Conservation (phyloP, 2,888 invertebrate species). For the Volucella zonaria region DNA sequence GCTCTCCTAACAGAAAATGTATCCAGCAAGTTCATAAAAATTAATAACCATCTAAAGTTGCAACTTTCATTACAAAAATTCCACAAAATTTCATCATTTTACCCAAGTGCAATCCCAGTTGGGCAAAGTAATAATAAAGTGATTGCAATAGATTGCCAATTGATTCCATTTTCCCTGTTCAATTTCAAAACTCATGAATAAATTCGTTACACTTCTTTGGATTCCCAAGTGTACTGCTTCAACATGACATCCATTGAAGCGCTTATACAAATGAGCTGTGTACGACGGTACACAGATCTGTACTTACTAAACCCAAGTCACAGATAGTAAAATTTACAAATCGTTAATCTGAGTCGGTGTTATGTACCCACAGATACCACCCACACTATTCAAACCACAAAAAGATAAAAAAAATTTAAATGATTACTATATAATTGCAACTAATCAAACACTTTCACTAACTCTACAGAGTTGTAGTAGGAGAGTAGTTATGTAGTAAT, state of each 20-base stretch:
- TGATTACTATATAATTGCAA: conserved; percentile 53
- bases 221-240: background rate
- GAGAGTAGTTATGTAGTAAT: conserved; percentile 14
- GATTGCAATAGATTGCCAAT: conserved; percentile 37
- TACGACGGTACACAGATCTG: background rate
- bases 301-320: background rate
- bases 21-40: background rate
- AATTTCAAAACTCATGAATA: conserved; percentile 51
- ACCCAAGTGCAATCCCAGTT: conserved; percentile 6
- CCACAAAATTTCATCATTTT: conserved; percentile 43
- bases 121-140: conserved; percentile 34
- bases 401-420: conserved; percentile 1
- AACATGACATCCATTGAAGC: conserved; percentile 31
- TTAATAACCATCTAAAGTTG: background rate
- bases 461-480: conserved; percentile 24
- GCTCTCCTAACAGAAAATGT: background rate
- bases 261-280: no score
- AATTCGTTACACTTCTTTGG: conserved; percentile 60
- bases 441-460: conserved; percentile 65
- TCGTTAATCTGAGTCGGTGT: conserved; percentile 15
- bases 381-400: background rate
- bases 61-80: conserved; percentile 36
- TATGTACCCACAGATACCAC: conserved; percentile 46
- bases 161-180: conserved; percentile 39
- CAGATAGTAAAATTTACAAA: conserved; percentile 17